phyloP scores from a whole-genome alignment of 2,797 vertebrate genomes.

The Scleropages formosus region DNA sequence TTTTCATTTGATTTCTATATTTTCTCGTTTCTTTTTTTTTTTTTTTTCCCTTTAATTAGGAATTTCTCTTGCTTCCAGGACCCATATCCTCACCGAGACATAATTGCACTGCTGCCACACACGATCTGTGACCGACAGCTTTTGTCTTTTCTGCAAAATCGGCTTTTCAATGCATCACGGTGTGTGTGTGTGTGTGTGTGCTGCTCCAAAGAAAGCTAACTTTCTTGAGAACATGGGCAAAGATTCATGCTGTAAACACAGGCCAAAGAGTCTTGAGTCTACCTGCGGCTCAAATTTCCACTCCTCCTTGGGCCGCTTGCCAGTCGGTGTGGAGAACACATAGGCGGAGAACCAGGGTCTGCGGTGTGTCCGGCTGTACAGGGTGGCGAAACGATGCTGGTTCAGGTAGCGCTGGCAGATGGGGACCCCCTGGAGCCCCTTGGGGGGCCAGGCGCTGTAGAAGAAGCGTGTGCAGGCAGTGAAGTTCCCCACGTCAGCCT shows the following conservation, averaged over 20 bases:
- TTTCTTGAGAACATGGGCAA: too few species aligned
- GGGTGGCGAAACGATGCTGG: not conserved
- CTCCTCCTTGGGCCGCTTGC: not conserved
- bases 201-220: too few species aligned
- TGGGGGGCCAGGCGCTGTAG: conserved; percentile 13
- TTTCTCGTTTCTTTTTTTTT: not conserved
- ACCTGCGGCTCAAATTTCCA: conserved; percentile 11
- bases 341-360: conserved; percentile 3
- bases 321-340: not conserved
- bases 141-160: too few species aligned
- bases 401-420: conserved; percentile 1
- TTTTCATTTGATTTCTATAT: not conserved
- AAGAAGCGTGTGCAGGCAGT: not conserved
- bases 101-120: not conserved
- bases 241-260: too few species aligned
- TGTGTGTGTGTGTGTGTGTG: too few species aligned
- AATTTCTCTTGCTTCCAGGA: not conserved
- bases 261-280: too few species aligned
- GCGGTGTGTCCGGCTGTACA: not conserved
- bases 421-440: not conserved
- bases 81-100: not conserved
- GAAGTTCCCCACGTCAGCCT: conserved; percentile 17
- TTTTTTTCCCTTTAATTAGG: not conserved
- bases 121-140: too few species aligned
- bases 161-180: too few species aligned